Conservation (phyloP, 2,113 vertebrate genomes). For the Scatophagus argus region DNA sequence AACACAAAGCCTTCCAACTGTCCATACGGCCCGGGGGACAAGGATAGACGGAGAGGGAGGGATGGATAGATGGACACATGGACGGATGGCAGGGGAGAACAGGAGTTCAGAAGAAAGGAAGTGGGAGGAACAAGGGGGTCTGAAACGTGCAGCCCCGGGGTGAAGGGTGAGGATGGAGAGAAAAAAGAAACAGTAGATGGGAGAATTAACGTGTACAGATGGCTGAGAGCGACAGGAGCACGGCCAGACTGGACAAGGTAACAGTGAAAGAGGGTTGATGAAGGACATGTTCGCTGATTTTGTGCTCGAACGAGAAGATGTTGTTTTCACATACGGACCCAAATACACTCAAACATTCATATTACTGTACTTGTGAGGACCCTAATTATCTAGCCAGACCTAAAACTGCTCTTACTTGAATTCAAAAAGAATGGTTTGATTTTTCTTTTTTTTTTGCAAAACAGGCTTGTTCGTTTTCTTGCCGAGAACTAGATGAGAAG, state of each 20-base stretch:
- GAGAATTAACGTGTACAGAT: slow-evolving; percentile 58
- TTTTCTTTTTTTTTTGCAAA: background rate
- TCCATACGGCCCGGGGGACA: slow-evolving; percentile 56
- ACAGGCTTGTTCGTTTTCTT: background rate
- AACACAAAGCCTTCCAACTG: slow-evolving; percentile 82
- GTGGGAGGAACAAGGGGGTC: slow-evolving; percentile 56
- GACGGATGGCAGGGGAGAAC: slow-evolving; percentile 33
- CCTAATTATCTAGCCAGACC: background rate
- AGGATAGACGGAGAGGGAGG: slow-evolving; percentile 20
- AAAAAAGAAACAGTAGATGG: slow-evolving; percentile 19
- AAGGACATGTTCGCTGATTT: slow-evolving; percentile 8
- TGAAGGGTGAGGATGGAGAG: slow-evolving; percentile 42
- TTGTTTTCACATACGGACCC: background rate
- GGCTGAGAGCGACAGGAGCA: slow-evolving; percentile 29
- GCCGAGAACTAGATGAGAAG: background rate
- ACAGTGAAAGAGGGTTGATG: slow-evolving; percentile 17
- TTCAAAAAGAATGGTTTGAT: background rate
- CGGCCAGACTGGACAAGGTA: slow-evolving; percentile 25
- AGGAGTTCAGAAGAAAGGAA: slow-evolving; percentile 42
- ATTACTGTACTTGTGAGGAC: background rate
- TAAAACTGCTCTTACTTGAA: background rate
- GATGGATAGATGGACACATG: slow-evolving; percentile 39
- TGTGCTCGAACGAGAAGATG: slow-evolving; percentile 14
- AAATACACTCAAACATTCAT: slow-evolving; percentile 2
- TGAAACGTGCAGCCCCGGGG: slow-evolving; percentile 56